Percentiles rank a stretch among this genome's conserved stretches.
These are phyloP conservation scores for Zygogramma bicolorata DNA, from an alignment of 2,888 invertebrate genomes.

Conservation along the genomic window DNA sequence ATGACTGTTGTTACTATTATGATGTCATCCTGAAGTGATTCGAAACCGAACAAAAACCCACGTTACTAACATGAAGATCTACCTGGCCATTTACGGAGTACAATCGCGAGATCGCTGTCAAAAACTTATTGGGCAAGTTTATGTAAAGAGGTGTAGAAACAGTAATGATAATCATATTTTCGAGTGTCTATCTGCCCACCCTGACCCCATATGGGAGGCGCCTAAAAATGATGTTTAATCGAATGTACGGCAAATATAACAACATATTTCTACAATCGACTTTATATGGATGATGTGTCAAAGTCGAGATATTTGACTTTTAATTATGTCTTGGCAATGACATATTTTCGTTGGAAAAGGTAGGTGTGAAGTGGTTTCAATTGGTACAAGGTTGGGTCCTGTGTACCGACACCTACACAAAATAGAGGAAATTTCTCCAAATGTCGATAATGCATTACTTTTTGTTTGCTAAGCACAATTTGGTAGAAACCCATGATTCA, in stretches of 20 bases:
- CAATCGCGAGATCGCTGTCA: background rate
- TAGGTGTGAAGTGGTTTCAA: background rate
- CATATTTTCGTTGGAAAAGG: background rate
- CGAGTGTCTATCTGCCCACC: background rate
- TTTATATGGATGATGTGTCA: no score
- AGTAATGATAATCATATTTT: background rate
- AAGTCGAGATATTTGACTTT: no score
- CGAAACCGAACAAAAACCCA: background rate
- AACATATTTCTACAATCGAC: no score
- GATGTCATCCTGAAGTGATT: background rate
- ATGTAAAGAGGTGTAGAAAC: background rate
- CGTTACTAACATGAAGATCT: background rate
- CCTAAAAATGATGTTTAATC: background rate
- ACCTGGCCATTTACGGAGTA: background rate
- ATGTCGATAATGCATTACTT: no score
- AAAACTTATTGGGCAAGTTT: background rate
- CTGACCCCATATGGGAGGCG: background rate
- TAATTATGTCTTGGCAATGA: background rate
- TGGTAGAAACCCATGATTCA: no score
- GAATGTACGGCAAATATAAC: no score
- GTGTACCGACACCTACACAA: background rate
- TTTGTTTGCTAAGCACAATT: no score
- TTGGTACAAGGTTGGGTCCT: background rate
- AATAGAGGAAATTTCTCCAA: no score
- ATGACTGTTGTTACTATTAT: no score